These are phyloP conservation scores for Bradypodion ventrale DNA, from an alignment of 2,797 vertebrate species.

Conservation along the genomic window DNA sequence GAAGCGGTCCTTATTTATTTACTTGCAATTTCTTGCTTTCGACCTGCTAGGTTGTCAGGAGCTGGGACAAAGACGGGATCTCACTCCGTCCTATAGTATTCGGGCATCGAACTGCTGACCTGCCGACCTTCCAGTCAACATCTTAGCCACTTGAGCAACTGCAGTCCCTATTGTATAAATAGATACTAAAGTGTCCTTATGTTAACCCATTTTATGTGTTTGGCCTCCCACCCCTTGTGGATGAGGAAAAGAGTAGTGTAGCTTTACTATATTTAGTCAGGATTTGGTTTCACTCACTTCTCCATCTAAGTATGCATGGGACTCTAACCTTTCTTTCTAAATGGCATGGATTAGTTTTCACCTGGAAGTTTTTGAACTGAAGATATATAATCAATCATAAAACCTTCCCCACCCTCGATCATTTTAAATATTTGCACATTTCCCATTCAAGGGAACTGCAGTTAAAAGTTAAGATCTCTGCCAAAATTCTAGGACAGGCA, in stretches of 20 bases:
- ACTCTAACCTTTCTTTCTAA: neutral
- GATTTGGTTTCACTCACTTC: neutral
- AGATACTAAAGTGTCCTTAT: no score
- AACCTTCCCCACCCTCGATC: neutral
- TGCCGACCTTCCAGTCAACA: no score
- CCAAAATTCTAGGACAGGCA: neutral
- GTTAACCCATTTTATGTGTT: no score
- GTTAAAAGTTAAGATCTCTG: neutral
- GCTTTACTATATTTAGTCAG: neutral
- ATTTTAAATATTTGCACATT: neutral
- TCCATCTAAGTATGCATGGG: neutral
- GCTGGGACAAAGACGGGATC: no score
- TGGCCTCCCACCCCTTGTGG: neutral
- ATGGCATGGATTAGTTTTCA: neutral
- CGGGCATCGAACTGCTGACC: no score
- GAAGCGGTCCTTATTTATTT: no score
- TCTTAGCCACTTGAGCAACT: no score
- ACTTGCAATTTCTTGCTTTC: no score
- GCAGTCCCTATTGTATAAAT: no score
- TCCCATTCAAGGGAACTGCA: neutral
- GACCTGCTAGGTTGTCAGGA: no score
- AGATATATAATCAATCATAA: neutral
- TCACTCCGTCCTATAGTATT: no score
- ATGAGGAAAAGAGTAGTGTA: neutral
- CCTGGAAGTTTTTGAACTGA: neutral